These are phyloP conservation scores for Amphilophus citrinellus DNA, from an alignment of 2,113 vertebrate species.

Conservation along the genomic window DNA sequence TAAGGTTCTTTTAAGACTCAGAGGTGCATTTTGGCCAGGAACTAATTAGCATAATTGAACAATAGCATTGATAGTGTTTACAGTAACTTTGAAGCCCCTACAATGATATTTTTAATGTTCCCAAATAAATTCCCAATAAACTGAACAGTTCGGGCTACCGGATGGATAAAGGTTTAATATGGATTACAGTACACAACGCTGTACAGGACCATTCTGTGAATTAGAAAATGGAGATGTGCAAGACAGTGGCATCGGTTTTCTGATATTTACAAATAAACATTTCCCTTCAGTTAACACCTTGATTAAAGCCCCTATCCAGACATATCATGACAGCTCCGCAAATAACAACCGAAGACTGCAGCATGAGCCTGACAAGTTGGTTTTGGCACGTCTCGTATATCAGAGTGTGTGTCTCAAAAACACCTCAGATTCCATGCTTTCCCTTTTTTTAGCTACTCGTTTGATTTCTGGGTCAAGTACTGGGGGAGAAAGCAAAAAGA, in stretches of 20 bases:
- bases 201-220: neutral
- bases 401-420: conserved; percentile 31
- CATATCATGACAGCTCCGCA: neutral
- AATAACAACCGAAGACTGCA: conserved; percentile 22
- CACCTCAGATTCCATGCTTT: neutral
- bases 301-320: neutral
- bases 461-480: conserved; percentile 67
- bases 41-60: neutral
- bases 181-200: neutral
- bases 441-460: neutral
- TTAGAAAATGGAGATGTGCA: neutral
- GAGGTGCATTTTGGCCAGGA: neutral
- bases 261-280: neutral
- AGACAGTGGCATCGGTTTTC: neutral
- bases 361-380: conserved; percentile 32
- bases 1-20: conserved; percentile 40
- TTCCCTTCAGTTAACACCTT: neutral
- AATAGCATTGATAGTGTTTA: conserved; percentile 1
- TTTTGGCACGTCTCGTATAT: conserved; percentile 31
- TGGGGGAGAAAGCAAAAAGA: conserved; percentile 16
- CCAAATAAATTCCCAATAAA: neutral
- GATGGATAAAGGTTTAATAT: neutral
- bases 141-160: neutral
- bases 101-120: neutral
- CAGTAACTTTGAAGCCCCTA: neutral